Evolutionary conservation across 2,888 invertebrate genomes (phyloP), one percentile per base, ranked within the genome.

Genomic region (Agriopis aurantiaria): DNA sequence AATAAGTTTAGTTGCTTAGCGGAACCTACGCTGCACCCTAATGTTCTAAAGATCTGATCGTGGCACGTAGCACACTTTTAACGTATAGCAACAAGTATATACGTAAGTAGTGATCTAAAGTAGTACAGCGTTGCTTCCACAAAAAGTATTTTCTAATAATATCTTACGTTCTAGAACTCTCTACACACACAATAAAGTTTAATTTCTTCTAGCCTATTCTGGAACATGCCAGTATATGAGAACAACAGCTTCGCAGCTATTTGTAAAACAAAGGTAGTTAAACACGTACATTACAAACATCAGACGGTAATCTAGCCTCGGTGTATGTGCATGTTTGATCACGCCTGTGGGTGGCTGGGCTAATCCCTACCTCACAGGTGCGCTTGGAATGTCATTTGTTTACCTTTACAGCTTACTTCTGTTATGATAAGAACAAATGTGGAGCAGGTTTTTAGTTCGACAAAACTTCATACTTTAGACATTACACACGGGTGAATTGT

Each of bases 181-280:
- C 9, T 43, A 23, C 9, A 23, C 8, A 9, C 48, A n/a, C 48
- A 11, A 4, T 41, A 41, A 8, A 45, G 43, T 14, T 45, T 8
- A 33, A n/a, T 59, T 23, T 48, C 59, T 33, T 23, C 6, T 52
- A 43, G 51, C 52, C 12, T 33, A 11, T 62, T 53, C n/a, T 57
- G 23, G 43, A 52, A 58, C 14, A 55, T 71, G 66, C 68, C 60
- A 72, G 65, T 61, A 49, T 43, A 52, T 60, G 40, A 63, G 49
- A 68, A 68, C 49, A 69, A 72, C 71, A 60, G 59, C 46, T 17
- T 52, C 40, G 64, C 52, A 69, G 56, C 68, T 71, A 71, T 83
- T 81, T 78, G 77, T 74, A 71, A 69, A 78, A 78, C 73, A 82
- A 84, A 77, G 71, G 78, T 75, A 80, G 70, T 73, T 68, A 73